A percentile compares a stretch with the other conserved stretches of the same genome.
phyloP scores from a whole-genome alignment of 92 coral and sea anemone genomes.

The Porites cylindrica region DNA sequence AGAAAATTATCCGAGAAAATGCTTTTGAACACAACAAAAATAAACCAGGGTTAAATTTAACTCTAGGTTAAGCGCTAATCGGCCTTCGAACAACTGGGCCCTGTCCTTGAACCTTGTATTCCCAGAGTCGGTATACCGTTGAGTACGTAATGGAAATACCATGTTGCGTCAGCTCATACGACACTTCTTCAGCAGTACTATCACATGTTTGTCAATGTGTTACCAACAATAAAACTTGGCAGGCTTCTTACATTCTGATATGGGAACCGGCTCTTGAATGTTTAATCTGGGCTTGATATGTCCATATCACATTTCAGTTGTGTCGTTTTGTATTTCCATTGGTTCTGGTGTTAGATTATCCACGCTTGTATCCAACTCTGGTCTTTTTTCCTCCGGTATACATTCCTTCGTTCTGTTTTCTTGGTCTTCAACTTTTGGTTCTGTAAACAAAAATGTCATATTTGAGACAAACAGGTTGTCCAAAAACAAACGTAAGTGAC shows the following conservation, averaged over 20 bases:
- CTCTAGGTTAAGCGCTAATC: too few relatives aligned
- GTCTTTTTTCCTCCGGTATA: slow-evolving; percentile 5
- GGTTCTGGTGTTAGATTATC: slow-evolving; percentile 50
- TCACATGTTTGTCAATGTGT: too few relatives aligned
- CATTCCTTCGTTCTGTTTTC: neutral
- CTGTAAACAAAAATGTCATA: neutral
- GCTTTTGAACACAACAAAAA: too few relatives aligned
- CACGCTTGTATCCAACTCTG: slow-evolving; percentile 16
- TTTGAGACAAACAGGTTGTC: neutral
- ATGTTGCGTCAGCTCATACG: too few relatives aligned
- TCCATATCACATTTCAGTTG: slow-evolving; percentile 84
- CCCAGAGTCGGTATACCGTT: too few relatives aligned
- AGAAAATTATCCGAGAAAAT: too few relatives aligned
- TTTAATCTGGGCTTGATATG: slow-evolving; percentile 79
- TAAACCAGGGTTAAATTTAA: too few relatives aligned
- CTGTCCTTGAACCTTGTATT: too few relatives aligned
- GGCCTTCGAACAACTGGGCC: too few relatives aligned
- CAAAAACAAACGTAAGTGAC: neutral
- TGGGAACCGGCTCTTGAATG: neutral
- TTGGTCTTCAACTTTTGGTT: slow-evolving; percentile 3
- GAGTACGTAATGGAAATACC: too few relatives aligned
- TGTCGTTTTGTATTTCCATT: slow-evolving; percentile 53
- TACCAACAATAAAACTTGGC: neutral
- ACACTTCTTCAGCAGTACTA: too few relatives aligned
- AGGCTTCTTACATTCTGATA: too few relatives aligned